Evolutionary conservation across 1,140 invertebrate genomes (phyloP), one percentile per base, ranked within the genome.

Genomic region (Sinonovacula constricta): DNA sequence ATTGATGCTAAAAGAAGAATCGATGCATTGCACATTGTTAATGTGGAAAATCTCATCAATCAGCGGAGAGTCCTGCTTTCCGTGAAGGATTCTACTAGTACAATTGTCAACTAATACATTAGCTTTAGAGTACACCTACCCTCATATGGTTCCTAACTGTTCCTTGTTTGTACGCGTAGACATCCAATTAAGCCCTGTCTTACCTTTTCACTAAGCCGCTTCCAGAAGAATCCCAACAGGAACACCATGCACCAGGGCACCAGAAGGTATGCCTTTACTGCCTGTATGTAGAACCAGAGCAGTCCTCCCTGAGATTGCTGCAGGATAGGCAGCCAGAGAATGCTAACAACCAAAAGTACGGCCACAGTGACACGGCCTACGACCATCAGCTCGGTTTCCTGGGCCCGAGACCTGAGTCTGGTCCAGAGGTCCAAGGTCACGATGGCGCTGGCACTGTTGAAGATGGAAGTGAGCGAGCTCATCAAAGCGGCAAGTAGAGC

Each of bases 391-490:
- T 93, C 92, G 24, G 80, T 81, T 31, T 31, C 24, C n/a, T 15
- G 30, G 18, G 49, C 24, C 26, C 2, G 53, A 26, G 14, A 15
- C n/a, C 56, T 18, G 4, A 59, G 15, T 28, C 28, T 51, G 15
- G 87, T 89, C 77, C 90, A 93, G 67, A 93, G 90, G 81, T 93
- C 92, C 70, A 93, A 92, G 0, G 92, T 93, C 81, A 93, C 93
- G 60, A 93, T 91, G 3, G 92, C 92, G 18, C 91, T 92, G 60
- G 90, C 90, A 31, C 92, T 92, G 86, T 93, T 93, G 85, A 93
- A 92, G 56, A 93, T 92, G 10, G 92, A 93, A 12, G 92, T 92
- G 36, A 93, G 83, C 4, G 92, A 92, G 45, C 91, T 92, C 91
- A 93, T 92, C 4, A 93, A 81, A 28, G 92, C 92, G 5, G 92